These are phyloP conservation scores for Meandrusa payeni DNA, from an alignment of 2,888 invertebrate species.

Conservation along the genomic window DNA sequence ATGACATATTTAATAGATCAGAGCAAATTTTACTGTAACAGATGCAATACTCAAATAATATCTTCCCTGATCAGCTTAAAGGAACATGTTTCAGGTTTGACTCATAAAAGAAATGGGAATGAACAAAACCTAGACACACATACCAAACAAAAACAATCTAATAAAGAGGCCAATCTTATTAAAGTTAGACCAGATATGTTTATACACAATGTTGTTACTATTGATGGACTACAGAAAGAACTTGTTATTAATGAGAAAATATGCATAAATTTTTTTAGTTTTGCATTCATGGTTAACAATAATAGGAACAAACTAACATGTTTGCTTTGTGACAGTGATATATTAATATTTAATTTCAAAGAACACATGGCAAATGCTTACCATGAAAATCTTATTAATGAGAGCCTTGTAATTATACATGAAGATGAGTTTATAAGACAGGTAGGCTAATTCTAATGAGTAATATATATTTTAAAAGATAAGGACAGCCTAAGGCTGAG, in stretches of 20 bases:
- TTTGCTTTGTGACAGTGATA: too few relatives aligned
- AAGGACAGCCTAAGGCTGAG: too few relatives aligned
- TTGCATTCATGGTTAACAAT: slow-evolving; percentile 28
- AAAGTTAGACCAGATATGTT: slow-evolving; percentile 25
- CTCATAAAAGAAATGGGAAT: slow-evolving; percentile 29
- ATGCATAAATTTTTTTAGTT: slow-evolving; percentile 33
- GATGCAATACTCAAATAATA: slow-evolving; percentile 31
- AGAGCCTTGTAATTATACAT: too few relatives aligned
- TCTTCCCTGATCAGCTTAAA: slow-evolving; percentile 30
- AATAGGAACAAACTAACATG: not conserved
- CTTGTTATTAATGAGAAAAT: slow-evolving; percentile 40
- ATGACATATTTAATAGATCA: slow-evolving; percentile 20
- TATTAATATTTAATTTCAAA: too few relatives aligned
- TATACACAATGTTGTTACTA: slow-evolving; percentile 16
- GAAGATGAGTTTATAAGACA: too few relatives aligned
- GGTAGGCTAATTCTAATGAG: too few relatives aligned
- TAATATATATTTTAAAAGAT: too few relatives aligned
- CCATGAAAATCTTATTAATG: too few relatives aligned
- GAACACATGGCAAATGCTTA: too few relatives aligned
- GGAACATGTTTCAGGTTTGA: slow-evolving; percentile 30
- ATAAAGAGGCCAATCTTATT: slow-evolving; percentile 13
- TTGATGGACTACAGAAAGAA: slow-evolving; percentile 27
- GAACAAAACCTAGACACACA: slow-evolving; percentile 3
- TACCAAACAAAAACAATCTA: slow-evolving; percentile 10
- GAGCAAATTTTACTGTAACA: slow-evolving; percentile 30